Percentiles rank a stretch among this genome's conserved stretches.
Conservation (phyloP, 2,113 vertebrate species). For the Thalassoma bifasciatum region DNA sequence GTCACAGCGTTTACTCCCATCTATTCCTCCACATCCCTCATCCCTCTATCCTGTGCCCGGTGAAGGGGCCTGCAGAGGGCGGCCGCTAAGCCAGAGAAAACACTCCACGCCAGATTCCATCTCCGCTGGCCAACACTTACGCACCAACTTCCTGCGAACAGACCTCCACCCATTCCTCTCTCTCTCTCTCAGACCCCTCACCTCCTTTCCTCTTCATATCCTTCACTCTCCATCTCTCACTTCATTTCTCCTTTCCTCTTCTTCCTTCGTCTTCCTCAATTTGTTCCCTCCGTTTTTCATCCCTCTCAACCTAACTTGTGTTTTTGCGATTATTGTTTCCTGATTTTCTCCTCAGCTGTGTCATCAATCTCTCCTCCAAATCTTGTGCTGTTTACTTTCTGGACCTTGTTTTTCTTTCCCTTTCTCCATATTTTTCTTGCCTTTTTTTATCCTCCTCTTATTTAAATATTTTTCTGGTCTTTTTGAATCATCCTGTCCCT, state of each 20-base stretch:
- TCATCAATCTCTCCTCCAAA: background rate
- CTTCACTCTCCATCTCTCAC: background rate
- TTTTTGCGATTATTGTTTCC: background rate
- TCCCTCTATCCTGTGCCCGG: constrained; percentile 36
- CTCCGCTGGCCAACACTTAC: constrained; percentile 68
- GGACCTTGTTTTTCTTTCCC: background rate
- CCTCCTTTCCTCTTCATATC: background rate
- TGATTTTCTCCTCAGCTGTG: background rate
- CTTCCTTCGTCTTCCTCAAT: constrained; percentile 1
- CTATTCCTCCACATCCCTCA: constrained; percentile 26
- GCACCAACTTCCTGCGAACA: constrained; percentile 67
- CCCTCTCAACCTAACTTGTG: background rate
- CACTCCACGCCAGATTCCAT: constrained; percentile 73
- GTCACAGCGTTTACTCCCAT: background rate
- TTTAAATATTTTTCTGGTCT: constrained; percentile 14
- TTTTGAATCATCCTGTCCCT: background rate
- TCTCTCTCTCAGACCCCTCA: constrained; percentile 9
- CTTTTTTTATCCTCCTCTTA: background rate
- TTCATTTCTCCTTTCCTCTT: background rate
- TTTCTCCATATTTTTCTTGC: no score
- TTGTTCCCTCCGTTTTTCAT: background rate
- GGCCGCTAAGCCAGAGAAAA: constrained; percentile 66
- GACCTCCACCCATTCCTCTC: constrained; percentile 61
- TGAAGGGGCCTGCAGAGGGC: constrained; percentile 55
- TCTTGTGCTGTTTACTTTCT: background rate